Base-by-base conservation (phyloP, 2,797 vertebrate species). In the Falco concolor region DNA sequence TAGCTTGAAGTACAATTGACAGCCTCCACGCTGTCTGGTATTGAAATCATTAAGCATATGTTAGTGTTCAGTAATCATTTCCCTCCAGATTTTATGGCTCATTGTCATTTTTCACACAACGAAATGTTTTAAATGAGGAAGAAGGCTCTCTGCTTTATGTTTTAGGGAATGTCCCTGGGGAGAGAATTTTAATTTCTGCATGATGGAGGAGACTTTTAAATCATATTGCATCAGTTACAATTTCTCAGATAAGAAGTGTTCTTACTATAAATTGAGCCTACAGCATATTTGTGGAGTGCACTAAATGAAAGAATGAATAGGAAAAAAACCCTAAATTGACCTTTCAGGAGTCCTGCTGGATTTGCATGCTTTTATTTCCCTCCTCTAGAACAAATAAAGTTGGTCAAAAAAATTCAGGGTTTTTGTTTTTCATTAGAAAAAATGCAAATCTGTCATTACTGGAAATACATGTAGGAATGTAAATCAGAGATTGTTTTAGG, bases 21-120 rank as follows among this genome's bases (percentile, higher is more conserved):
- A 89, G 32, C 21, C 64, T 84, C 80, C 70, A 79, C 3, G 5
- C 2, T 0, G 59, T 84, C 75, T 84, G 20, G 36, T 87, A 81
- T 74, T 76, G 89, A 74, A 94, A 87, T 69, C 12, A 8, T 42
- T 84, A 56, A 87, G 74, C 94, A 87, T 89, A 84, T 95, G 87
- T 49, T 84, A 90, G 72, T 21, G 17, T 57, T 90, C 94, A 94
- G 60, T 18, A 89, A 84, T 52, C 18, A 59, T 92, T 94, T 86
- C 67, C 59, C 87, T 92, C 57, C 87, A 84, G 73, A 92, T 93
- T 94, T 93, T 82, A 84, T 53, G 77, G 80, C 52, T 93, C 42
- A 70, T 80, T 94, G 94, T 94, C 59, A 73, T 90, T 94, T 97
- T 93, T 91, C 77, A 82, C 91, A 67, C 81, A 91, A 67, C 67